Conservation (phyloP, 2,888 invertebrate species). For the Stenoptilia bipunctidactyla region DNA sequence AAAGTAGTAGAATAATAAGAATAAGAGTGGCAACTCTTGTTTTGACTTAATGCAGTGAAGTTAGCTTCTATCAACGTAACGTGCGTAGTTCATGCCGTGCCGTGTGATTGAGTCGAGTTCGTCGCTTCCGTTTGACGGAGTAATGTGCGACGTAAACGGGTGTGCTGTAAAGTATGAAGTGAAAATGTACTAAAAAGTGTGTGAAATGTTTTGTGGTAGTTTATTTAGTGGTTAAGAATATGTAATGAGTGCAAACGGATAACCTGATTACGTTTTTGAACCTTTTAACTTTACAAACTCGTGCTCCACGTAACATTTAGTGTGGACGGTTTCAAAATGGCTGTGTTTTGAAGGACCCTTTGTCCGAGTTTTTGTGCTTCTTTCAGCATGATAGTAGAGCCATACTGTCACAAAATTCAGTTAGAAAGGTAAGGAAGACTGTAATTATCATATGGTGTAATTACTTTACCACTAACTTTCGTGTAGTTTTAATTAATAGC, state of each 20-base stretch:
- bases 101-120: conserved; percentile 30
- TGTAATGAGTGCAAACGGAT: conserved; percentile 69
- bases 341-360: conserved; percentile 79
- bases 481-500: conserved; percentile 16
- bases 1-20: conserved; percentile 18
- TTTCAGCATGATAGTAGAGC: conserved; percentile 79
- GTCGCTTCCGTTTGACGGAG: conserved; percentile 54
- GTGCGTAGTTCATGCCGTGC: conserved; percentile 38
- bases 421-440: conserved; percentile 72
- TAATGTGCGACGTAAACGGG: conserved; percentile 60
- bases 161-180: conserved; percentile 70
- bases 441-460: conserved; percentile 20
- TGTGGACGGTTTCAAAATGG: conserved; percentile 76
- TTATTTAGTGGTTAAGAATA: conserved; percentile 52
- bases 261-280: conserved; percentile 33
- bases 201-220: conserved; percentile 69
- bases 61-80: conserved; percentile 21
- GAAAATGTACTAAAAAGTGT: conserved; percentile 65
- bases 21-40: conserved; percentile 28
- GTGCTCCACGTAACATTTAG: conserved; percentile 63
- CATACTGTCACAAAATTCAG: conserved; percentile 72
- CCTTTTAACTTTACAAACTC: conserved; percentile 37
- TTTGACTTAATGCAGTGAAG: conserved; percentile 10
- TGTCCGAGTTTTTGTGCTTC: conserved; percentile 73
- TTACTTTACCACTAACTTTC: too few relatives aligned